These are phyloP conservation scores for Monopis laevigella DNA, from an alignment of 2,888 invertebrate species.

Conservation along the genomic window DNA sequence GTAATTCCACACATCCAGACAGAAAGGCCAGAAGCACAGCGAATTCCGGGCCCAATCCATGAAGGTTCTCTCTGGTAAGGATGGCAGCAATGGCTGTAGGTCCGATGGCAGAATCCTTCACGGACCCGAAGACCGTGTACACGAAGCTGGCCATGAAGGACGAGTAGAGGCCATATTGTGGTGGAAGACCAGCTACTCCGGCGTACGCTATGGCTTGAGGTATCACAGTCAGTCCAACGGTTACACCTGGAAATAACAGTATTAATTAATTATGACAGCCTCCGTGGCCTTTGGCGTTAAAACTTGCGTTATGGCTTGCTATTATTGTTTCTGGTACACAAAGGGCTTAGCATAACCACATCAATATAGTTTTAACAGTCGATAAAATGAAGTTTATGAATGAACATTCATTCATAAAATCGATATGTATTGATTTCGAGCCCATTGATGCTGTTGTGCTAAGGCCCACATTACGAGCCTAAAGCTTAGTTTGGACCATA, in stretches of 20 bases:
- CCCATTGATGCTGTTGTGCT: no score
- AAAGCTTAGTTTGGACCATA: no score
- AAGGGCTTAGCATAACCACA: no score
- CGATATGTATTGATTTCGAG: no score
- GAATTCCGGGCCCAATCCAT: slow-evolving; percentile 75
- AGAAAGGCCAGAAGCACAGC: slow-evolving; percentile 78
- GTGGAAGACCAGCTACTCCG: slow-evolving; percentile 77
- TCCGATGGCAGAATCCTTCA: slow-evolving; percentile 80
- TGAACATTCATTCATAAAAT: no score
- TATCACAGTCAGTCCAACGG: slow-evolving; percentile 82
- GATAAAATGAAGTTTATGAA: no score
- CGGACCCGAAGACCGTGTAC: slow-evolving; percentile 87
- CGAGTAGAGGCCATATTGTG: slow-evolving; percentile 89
- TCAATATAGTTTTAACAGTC: no score
- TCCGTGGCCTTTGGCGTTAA: no score
- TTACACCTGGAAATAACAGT: slow-evolving; percentile 46
- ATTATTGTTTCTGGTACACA: no score
- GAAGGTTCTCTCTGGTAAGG: slow-evolving; percentile 77
- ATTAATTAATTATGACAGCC: no score
- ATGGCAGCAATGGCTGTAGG: slow-evolving; percentile 89
- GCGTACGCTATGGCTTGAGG: slow-evolving; percentile 89
- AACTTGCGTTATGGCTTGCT: no score
- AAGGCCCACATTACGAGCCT: no score
- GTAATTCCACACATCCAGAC: slow-evolving; percentile 74
- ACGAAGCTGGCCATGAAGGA: slow-evolving; percentile 95